Evolutionary conservation across 2,888 invertebrate genomes (phyloP).

Genomic region (Drosophila peninsularis): DNA sequence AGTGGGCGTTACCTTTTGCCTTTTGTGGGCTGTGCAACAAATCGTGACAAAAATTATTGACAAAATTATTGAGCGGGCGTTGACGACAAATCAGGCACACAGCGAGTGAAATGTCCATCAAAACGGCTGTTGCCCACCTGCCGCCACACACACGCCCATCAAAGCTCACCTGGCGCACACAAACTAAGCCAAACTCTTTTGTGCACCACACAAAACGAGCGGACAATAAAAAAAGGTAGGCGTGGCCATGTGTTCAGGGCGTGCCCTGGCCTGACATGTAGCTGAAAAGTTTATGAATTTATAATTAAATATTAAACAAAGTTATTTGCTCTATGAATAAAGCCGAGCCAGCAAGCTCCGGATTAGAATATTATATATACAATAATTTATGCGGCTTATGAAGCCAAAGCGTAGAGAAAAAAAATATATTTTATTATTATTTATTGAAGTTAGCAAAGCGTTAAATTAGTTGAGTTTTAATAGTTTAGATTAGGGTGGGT

Average conservation of each 20-base stretch:
- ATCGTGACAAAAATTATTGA: slow-evolving; percentile 65
- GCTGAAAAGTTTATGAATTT: slow-evolving; percentile 56
- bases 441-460: not conserved
- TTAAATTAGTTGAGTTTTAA: not conserved
- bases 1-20: slow-evolving; percentile 34
- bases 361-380: slow-evolving; percentile 1
- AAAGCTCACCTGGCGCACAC: slow-evolving; percentile 17
- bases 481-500: not conserved
- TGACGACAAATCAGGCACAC: slow-evolving; percentile 39
- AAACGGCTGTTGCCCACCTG: not conserved
- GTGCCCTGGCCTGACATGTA: slow-evolving; percentile 6
- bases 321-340: slow-evolving; percentile 23
- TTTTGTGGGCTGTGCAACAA: slow-evolving; percentile 27
- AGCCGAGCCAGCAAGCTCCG: not conserved
- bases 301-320: slow-evolving; percentile 63
- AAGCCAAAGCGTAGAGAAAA: not conserved
- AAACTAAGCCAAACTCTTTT: slow-evolving; percentile 41
- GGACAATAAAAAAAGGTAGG: slow-evolving; percentile 2
- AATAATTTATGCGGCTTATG: slow-evolving; percentile 9
- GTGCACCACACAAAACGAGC: not conserved
- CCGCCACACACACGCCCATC: slow-evolving; percentile 1
- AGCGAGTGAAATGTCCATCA: slow-evolving; percentile 12
- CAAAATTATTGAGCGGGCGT: slow-evolving; percentile 76
- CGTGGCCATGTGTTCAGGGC: slow-evolving; percentile 14
- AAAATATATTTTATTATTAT: not conserved